Percentiles rank a stretch among this genome's conserved stretches.
Conservation (phyloP, 2,113 vertebrate genomes). For the Gymnogyps californianus region DNA sequence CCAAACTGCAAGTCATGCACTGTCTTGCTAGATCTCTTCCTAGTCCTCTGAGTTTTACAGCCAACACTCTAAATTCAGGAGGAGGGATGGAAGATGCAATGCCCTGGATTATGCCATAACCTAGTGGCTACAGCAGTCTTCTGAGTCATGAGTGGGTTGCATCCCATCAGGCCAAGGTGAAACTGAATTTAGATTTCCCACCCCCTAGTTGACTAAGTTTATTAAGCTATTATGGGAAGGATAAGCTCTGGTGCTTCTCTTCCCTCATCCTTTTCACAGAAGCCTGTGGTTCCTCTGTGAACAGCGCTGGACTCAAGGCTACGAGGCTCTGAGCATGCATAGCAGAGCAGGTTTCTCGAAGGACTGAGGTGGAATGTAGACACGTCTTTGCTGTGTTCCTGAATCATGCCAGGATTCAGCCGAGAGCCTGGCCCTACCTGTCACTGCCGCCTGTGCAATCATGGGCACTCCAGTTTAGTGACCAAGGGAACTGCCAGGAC, state of each 20-base stretch:
- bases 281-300: neutral
- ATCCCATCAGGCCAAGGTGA: neutral
- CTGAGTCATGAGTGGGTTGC: neutral
- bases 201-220: neutral
- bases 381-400: neutral
- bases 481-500: neutral
- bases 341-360: neutral
- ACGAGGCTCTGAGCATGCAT: fast-evolving
- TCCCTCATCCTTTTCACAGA: neutral
- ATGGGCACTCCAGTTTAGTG: neutral
- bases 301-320: neutral
- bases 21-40: neutral
- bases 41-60: neutral
- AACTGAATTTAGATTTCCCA: neutral
- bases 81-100: neutral
- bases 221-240: neutral
- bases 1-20: neutral
- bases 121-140: neutral
- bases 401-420: neutral
- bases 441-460: neutral
- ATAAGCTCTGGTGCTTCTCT: neutral
- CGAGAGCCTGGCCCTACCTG: neutral
- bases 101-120: neutral
- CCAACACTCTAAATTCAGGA: neutral
- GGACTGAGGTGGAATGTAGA: neutral